These are phyloP conservation scores for Deladenus siricidicola DNA, from an alignment of 2,888 invertebrate species.

Conservation along the genomic window DNA sequence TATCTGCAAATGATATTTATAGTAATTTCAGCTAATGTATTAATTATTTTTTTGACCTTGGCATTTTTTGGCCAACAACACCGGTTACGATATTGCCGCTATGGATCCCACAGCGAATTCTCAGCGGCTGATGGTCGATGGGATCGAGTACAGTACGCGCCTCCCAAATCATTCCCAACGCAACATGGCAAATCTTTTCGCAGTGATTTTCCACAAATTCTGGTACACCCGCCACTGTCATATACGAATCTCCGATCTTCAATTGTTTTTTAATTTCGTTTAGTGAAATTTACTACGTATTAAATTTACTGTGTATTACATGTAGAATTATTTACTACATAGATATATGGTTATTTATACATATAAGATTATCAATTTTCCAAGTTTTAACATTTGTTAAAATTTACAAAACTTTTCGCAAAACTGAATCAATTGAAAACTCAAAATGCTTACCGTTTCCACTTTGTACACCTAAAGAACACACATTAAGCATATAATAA, in stretches of 20 bases:
- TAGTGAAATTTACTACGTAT: too few relatives aligned
- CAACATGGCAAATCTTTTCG: conserved; percentile 50
- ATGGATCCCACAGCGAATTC: conserved; percentile 22
- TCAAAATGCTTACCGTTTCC: conserved; percentile 4
- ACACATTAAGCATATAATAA: background rate
- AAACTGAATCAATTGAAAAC: too few relatives aligned
- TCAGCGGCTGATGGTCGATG: conserved; percentile 22
- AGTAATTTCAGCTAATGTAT: background rate
- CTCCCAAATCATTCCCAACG: conserved; percentile 51
- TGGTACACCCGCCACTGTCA: conserved; percentile 47
- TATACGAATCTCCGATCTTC: conserved; percentile 43
- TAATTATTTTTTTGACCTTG: conserved; percentile 9
- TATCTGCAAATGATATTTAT: conserved; percentile 16
- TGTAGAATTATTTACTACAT: background rate
- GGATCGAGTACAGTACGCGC: conserved; percentile 46
- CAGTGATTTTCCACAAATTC: conserved; percentile 47
- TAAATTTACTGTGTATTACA: too few relatives aligned
- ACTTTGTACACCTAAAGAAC: conserved; percentile 9
- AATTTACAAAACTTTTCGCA: too few relatives aligned
- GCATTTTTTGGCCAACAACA: conserved; percentile 25
- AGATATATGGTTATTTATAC: background rate
- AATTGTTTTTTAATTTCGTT: too few relatives aligned
- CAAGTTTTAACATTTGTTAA: too few relatives aligned
- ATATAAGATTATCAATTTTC: too few relatives aligned
- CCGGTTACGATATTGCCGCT: conserved; percentile 23